Evolutionary conservation across 2,797 vertebrate species (phyloP).

Genomic region (Rhyacichthys aspro): DNA sequence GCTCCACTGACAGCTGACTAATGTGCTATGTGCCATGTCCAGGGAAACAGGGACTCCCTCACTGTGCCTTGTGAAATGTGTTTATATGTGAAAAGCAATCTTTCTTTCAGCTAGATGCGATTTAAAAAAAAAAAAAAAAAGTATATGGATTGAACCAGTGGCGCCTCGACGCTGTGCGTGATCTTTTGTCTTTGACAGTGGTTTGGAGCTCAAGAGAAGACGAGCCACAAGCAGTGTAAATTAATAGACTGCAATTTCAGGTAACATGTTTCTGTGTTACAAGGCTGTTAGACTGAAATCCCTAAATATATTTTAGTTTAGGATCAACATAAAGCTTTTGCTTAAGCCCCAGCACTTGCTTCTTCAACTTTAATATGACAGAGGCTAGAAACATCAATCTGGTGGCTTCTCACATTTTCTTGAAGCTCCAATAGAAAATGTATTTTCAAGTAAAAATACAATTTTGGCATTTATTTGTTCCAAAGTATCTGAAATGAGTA

Average conservation of each 20-base stretch:
- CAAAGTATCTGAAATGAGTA: too few relatives aligned
- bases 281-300: slow-evolving; percentile 10
- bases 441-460: neutral
- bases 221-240: slow-evolving; percentile 6
- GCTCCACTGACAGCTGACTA: slow-evolving; percentile 72
- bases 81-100: slow-evolving; percentile 32
- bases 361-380: slow-evolving; percentile 27
- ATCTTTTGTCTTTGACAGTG: slow-evolving; percentile 24
- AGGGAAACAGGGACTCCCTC: slow-evolving; percentile 47
- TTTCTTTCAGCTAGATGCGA: slow-evolving; percentile 9
- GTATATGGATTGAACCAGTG: slow-evolving; percentile 8
- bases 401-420: neutral
- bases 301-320: slow-evolving; percentile 40
- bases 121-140: slow-evolving; percentile 10
- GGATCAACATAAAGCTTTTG: slow-evolving; percentile 37
- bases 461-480: neutral
- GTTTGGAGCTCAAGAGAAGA: slow-evolving; percentile 1
- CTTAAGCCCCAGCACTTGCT: slow-evolving; percentile 21
- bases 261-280: slow-evolving; percentile 21
- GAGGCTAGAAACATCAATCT: slow-evolving; percentile 5
- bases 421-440: neutral
- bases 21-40: slow-evolving; percentile 59
- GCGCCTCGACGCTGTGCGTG: neutral
- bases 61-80: slow-evolving; percentile 26
- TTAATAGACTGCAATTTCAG: slow-evolving; percentile 7